Percentiles rank a stretch among this genome's conserved stretches.
These are phyloP conservation scores for Drosophila diplacantha DNA, from an alignment of 2,888 invertebrate genomes.

Conservation along the genomic window DNA sequence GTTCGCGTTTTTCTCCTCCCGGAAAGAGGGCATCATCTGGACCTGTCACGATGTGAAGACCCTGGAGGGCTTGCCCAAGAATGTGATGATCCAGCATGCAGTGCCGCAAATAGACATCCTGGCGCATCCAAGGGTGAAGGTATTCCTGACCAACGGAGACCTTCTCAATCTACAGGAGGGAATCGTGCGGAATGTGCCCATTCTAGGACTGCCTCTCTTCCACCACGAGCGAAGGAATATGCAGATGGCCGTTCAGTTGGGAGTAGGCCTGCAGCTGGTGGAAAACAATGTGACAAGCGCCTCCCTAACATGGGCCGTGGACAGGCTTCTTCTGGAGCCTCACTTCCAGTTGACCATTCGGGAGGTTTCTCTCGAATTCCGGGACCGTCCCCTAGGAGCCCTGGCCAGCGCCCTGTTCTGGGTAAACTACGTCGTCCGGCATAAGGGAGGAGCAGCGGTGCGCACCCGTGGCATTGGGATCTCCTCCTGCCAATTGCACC, in stretches of 20 bases:
- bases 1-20: conserved; percentile 73
- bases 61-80: conserved; percentile 74
- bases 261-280: conserved; percentile 72
- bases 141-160: conserved; percentile 78
- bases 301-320: conserved; percentile 74
- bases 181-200: conserved; percentile 77
- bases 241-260: conserved; percentile 64
- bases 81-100: conserved; percentile 78
- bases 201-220: conserved; percentile 78
- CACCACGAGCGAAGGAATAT: conserved; percentile 76
- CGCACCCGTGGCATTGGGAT: conserved; percentile 71
- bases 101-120: conserved; percentile 79
- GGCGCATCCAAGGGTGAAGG: conserved; percentile 77
- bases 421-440: conserved; percentile 77
- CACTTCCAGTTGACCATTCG: conserved; percentile 73
- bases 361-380: conserved; percentile 73
- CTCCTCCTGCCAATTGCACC: conserved; percentile 72
- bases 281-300: conserved; percentile 71
- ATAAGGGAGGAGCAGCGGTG: conserved; percentile 75
- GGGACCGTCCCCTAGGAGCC: conserved; percentile 76
- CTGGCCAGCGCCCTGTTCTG: conserved; percentile 77
- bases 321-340: conserved; percentile 72
- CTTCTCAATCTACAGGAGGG: conserved; percentile 77
- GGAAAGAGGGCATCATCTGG: conserved; percentile 78
- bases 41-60: conserved; percentile 78